These are phyloP conservation scores for Mungos mungo DNA, from an alignment of 2,113 vertebrate species.

Conservation along the genomic window DNA sequence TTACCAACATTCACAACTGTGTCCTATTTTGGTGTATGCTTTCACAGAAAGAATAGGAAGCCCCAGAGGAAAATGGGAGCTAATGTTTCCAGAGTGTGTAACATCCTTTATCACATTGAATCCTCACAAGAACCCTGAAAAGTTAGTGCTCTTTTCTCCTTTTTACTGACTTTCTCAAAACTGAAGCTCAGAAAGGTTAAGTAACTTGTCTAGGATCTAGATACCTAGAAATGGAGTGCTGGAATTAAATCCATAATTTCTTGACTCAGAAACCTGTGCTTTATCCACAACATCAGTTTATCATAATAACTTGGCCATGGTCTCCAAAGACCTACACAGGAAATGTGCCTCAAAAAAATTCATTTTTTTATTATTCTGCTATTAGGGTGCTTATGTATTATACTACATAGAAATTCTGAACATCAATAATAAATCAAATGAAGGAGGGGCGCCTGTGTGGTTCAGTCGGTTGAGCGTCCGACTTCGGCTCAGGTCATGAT, in stretches of 20 bases:
- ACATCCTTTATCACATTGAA: not conserved
- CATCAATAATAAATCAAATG: not conserved
- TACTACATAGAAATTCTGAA: not conserved
- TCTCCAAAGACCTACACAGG: not conserved
- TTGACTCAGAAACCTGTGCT: not conserved
- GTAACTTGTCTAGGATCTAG: not conserved
- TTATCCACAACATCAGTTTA: not conserved
- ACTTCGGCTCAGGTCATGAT: too few relatives aligned
- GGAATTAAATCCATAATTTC: not conserved
- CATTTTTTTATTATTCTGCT: not conserved
- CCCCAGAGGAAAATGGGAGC: not conserved
- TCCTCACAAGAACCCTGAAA: not conserved
- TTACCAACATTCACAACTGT: not conserved
- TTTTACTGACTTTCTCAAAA: not conserved
- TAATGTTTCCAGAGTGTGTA: not conserved
- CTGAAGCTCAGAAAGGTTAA: not conserved
- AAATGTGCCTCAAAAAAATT: not conserved
- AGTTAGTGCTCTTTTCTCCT: not conserved
- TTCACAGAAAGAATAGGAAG: not conserved
- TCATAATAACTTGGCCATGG: not conserved
- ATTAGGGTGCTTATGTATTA: not conserved
- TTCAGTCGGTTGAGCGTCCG: too few relatives aligned
- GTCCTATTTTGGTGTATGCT: not conserved
- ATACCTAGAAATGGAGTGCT: not conserved
- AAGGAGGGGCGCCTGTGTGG: not conserved